Evolutionary conservation across 2,113 vertebrate genomes (phyloP).

Genomic region (Asarcornis scutulata): DNA sequence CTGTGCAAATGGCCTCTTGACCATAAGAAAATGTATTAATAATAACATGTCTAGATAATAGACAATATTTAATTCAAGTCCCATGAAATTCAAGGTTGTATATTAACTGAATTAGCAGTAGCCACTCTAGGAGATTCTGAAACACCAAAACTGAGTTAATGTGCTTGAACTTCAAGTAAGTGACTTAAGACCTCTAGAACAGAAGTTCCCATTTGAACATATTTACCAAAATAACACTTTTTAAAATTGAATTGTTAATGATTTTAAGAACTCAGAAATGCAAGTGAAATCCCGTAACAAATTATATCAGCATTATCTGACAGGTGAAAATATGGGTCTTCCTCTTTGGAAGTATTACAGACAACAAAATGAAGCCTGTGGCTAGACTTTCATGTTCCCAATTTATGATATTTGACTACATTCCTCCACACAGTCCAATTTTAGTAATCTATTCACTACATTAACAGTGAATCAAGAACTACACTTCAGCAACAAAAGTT

Average conservation of each 20-base stretch:
- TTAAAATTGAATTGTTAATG: neutral
- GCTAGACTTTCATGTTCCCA: neutral
- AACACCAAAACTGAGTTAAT: neutral
- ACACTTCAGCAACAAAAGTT: neutral
- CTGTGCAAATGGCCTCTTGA: neutral
- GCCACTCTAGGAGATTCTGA: neutral
- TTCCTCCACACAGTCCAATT: neutral
- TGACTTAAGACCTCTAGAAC: neutral
- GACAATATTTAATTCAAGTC: neutral
- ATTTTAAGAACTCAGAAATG: neutral
- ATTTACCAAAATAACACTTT: neutral
- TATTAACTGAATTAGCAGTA: neutral
- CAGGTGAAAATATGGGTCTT: neutral
- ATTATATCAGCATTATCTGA: neutral
- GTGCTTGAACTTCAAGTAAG: neutral
- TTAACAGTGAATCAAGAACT: neutral
- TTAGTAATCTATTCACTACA: neutral
- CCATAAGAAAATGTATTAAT: neutral
- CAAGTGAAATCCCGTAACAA: neutral
- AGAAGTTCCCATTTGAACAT: accelerated
- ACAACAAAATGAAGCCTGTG: neutral
- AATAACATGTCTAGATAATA: neutral
- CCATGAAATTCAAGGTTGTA: neutral
- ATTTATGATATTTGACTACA: neutral
- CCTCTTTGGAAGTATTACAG: neutral